Conservation (phyloP, 2,797 vertebrate genomes). For the Sebastes trivittatus region DNA sequence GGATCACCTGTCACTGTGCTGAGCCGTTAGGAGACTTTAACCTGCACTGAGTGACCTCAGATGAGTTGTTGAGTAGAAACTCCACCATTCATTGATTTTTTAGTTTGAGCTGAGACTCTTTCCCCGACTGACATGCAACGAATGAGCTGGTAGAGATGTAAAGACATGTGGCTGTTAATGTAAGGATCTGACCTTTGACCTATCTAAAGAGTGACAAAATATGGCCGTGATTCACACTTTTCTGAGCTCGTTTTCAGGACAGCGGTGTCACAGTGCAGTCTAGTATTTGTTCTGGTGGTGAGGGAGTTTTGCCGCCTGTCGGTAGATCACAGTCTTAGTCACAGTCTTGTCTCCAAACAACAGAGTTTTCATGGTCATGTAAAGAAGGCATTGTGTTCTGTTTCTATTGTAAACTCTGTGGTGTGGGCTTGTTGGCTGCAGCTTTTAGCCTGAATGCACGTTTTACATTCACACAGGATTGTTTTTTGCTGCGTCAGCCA, state of each 20-base stretch:
- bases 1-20: slow-evolving; percentile 35
- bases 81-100: not conserved
- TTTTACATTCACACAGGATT: slow-evolving; percentile 6
- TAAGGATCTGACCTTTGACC: not conserved
- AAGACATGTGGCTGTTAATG: not conserved
- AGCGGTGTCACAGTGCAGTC: not conserved
- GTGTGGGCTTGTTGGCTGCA: not conserved
- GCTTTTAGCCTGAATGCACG: not conserved
- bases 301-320: not conserved
- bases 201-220: not conserved
- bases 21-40: slow-evolving; percentile 74
- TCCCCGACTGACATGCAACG: not conserved
- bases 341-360: slow-evolving; percentile 22
- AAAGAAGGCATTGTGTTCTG: slow-evolving; percentile 32
- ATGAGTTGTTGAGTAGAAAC: slow-evolving; percentile 17
- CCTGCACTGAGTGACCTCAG: slow-evolving; percentile 49
- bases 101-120: not conserved
- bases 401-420: slow-evolving; percentile 50
- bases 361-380: slow-evolving; percentile 22
- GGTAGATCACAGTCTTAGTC: not conserved
- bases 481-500: not conserved
- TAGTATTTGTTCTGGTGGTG: not conserved
- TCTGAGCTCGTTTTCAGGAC: not conserved
- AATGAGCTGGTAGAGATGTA: not conserved
- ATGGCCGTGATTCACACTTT: not conserved